Percentiles rank a stretch among this genome's conserved stretches.
Evolutionary conservation across 1,140 invertebrate genomes (phyloP).

Genomic region (Vollenhovia emeryi): DNA sequence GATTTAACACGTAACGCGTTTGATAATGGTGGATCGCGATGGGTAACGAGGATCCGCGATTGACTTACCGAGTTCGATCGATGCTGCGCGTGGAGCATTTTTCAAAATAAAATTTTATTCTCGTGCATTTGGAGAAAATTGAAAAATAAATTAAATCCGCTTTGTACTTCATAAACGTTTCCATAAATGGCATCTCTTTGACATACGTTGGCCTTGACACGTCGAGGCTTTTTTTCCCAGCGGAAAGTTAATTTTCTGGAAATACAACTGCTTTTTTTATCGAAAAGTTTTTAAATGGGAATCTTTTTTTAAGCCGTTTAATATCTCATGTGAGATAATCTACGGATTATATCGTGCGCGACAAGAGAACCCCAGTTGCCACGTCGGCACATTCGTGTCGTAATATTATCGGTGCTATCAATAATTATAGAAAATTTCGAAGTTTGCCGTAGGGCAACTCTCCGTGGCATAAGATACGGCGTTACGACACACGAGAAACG

Average conservation of each 20-base stretch:
- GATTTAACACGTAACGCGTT: too few species aligned
- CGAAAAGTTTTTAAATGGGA: neutral
- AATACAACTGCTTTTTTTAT: neutral
- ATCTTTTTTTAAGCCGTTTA: neutral
- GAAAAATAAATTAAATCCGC: neutral
- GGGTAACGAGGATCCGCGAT: neutral
- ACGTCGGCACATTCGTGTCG: conserved; percentile 13
- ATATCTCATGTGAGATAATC: neutral
- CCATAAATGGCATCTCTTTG: conserved; percentile 21
- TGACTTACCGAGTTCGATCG: neutral
- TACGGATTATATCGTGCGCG: neutral
- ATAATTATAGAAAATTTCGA: conserved; percentile 45
- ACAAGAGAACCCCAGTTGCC: neutral
- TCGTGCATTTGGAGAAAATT: neutral
- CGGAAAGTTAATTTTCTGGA: neutral
- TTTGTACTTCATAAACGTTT: conserved; percentile 20
- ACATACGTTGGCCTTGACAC: neutral
- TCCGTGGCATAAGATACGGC: neutral
- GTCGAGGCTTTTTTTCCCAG: neutral
- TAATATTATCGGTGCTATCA: conserved; percentile 37
- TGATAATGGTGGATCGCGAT: too few species aligned
- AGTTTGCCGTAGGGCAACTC: neutral
- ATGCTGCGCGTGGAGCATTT: neutral
- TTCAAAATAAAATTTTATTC: neutral
- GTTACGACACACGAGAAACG: conserved; percentile 37